Percentiles rank a stretch among this genome's conserved stretches.
Evolutionary conservation across 2,888 invertebrate species (phyloP).

Genomic region (Sphaeridia pumilis): DNA sequence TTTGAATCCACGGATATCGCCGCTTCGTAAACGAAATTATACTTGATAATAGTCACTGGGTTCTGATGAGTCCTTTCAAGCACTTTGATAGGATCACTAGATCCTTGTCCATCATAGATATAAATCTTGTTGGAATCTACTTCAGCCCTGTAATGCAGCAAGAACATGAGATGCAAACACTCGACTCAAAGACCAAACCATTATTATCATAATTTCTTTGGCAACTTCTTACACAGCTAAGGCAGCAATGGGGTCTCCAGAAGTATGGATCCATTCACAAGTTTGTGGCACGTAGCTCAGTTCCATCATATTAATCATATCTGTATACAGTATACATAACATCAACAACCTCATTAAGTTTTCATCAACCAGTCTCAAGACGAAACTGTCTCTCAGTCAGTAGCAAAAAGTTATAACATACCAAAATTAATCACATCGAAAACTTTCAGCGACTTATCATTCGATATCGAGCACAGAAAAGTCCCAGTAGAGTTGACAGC

Average conservation of each 20-base stretch:
- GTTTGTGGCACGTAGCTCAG: constrained; percentile 68
- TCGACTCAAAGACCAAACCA: too few species aligned
- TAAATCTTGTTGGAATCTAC: constrained; percentile 57
- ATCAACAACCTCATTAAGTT: too few species aligned
- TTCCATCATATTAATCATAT: constrained; percentile 98
- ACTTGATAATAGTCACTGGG: constrained; percentile 71
- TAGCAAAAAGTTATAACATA: too few species aligned
- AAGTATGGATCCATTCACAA: constrained; percentile 79
- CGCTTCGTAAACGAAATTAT: constrained; percentile 67
- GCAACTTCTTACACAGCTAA: too few species aligned
- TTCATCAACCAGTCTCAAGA: too few species aligned
- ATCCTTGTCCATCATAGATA: constrained; percentile 80
- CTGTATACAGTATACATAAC: constrained; percentile 46
- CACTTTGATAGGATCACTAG: constrained; percentile 56
- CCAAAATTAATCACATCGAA: constrained; percentile 96
- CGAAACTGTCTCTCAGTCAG: too few species aligned
- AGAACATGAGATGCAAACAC: too few species aligned
- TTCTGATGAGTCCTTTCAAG: constrained; percentile 73
- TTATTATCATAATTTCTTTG: too few species aligned
- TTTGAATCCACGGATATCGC: constrained; percentile 74
- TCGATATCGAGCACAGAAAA: constrained; percentile 78
- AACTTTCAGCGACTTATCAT: constrained; percentile 86
- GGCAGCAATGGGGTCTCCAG: constrained; percentile 77
- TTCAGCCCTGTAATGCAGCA: constrained; percentile 41
- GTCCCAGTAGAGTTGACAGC: constrained; percentile 74